Conservation (phyloP, 1,140 invertebrate genomes). For the Liolophura sinensis region DNA sequence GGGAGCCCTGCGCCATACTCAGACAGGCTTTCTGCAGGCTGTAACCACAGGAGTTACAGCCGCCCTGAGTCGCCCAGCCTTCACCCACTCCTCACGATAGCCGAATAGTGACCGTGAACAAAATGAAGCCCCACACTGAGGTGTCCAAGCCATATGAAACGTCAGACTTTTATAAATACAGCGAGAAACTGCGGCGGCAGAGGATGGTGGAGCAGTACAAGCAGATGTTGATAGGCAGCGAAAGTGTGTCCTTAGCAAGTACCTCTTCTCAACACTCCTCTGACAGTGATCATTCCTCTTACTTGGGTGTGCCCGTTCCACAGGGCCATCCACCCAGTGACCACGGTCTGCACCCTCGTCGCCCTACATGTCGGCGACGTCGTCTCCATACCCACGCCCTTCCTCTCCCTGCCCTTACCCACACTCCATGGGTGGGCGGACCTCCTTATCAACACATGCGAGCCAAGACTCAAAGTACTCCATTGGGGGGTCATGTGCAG, state of each 20-base stretch:
- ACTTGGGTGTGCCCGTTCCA: slow-evolving; percentile 11
- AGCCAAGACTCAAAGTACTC: neutral
- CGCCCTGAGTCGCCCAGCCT: slow-evolving; percentile 10
- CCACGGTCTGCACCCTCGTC: slow-evolving; percentile 8
- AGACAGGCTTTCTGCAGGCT: slow-evolving; percentile 10
- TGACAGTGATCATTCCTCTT: slow-evolving; percentile 28
- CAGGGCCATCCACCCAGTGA: slow-evolving; percentile 5
- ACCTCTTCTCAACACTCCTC: slow-evolving; percentile 39
- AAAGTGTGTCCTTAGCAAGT: slow-evolving; percentile 22
- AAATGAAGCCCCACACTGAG: slow-evolving; percentile 72
- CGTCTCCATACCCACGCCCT: slow-evolving; percentile 3
- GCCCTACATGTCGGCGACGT: slow-evolving; percentile 8
- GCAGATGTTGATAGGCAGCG: slow-evolving; percentile 33
- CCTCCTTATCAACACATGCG: neutral
- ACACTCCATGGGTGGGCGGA: neutral
- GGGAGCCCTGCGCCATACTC: slow-evolving; percentile 12
- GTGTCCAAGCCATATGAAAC: slow-evolving; percentile 95
- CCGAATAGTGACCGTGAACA: slow-evolving; percentile 39
- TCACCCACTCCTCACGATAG: slow-evolving; percentile 22
- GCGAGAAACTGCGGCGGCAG: slow-evolving; percentile 82
- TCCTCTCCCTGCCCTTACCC: slow-evolving; percentile 5
- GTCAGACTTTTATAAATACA: slow-evolving; percentile 97
- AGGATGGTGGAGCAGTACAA: slow-evolving; percentile 46
- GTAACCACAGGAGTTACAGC: slow-evolving; percentile 21
- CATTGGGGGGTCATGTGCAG: slow-evolving; percentile 23